Percentiles rank a stretch among this genome's conserved stretches.
phyloP scores from a whole-genome alignment of 2,888 invertebrate species.

The Amblyteles armatorius region DNA sequence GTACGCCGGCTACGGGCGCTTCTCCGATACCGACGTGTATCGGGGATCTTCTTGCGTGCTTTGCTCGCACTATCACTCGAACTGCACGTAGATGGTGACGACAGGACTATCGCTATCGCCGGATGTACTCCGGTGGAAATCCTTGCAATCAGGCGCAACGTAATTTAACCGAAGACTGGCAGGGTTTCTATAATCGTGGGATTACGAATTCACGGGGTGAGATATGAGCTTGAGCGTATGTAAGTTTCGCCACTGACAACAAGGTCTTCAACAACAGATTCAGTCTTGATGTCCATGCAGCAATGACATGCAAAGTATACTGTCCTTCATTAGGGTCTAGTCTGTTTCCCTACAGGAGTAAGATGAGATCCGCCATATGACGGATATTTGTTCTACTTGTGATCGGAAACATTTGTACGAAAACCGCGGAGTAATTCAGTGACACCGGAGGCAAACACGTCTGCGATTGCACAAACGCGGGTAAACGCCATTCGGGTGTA shows the following conservation, averaged over 20 bases:
- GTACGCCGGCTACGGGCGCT: conserved; percentile 10
- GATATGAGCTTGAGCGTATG: too few species aligned
- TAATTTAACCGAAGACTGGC: neutral
- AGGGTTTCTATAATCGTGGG: neutral
- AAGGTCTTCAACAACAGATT: too few species aligned
- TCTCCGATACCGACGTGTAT: neutral
- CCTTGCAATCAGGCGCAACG: neutral
- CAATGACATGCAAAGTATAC: too few species aligned
- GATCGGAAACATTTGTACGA: neutral
- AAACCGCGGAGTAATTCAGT: conserved; percentile 7
- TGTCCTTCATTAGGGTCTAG: too few species aligned
- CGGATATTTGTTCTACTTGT: neutral
- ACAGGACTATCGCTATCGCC: neutral
- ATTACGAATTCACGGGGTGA: neutral
- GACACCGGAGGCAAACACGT: conserved; percentile 14
- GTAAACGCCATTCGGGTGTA: conserved; percentile 18
- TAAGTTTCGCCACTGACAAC: too few species aligned
- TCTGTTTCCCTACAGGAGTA: neutral
- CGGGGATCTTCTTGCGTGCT: conserved; percentile 36
- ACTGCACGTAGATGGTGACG: conserved; percentile 21
- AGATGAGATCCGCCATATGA: neutral
- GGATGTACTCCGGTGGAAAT: conserved; percentile 7
- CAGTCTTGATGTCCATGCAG: too few species aligned
- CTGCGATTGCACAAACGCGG: conserved; percentile 18
- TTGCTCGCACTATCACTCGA: neutral